Evolutionary conservation across 2,888 invertebrate species (phyloP), one percentile per base, ranked within the genome.

Genomic region (Lottia scabra): DNA sequence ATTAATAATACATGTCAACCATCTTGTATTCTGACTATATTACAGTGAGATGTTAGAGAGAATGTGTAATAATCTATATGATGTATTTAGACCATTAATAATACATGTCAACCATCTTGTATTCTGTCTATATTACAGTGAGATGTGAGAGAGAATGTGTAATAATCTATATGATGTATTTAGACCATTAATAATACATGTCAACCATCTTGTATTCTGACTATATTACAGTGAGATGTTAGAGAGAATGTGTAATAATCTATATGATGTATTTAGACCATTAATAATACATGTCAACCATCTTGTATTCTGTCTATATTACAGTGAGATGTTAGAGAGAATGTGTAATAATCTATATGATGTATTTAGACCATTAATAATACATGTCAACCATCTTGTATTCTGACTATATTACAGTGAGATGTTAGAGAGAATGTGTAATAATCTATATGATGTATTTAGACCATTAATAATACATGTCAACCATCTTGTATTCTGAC

Each of bases 271-370:
- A 5, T 91, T 99, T 78, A 92, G 99, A 1, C 99, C 99, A 0
- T 93, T 96, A 82, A 94, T 99, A 71, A 97, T 99, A 76, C 96
- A 97, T 89, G 96, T 99, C 76, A 97, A 97, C 3, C n/a, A n/a
- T n/a, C n/a, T n/a, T n/a, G n/a, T n/a, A n/a, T n/a, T 44, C 67
- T 68, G 70, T 38, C 68, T 46, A 68, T 73, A 30, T 75, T 78
- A 75, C 78, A 91, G 91, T 79, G 84, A 87, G 48, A 97, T 96
- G 89, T 91, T 97, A 68, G 96, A 95, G 82, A 93, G 94, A 0
- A 90, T 98, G 0, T 98, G 98, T 87, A 94, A 93, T 67, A 93
- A 94, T 45, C 89, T 98, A 44, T 99, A 99, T 88, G 99, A 99
- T 88, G 93, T 94, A 5, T 91, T 99, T 78, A 92, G 99, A 1